Percentiles rank a stretch among this genome's conserved stretches.
These are phyloP conservation scores for Myripristis murdjan DNA, from an alignment of 2,797 vertebrate genomes.

Conservation along the genomic window DNA sequence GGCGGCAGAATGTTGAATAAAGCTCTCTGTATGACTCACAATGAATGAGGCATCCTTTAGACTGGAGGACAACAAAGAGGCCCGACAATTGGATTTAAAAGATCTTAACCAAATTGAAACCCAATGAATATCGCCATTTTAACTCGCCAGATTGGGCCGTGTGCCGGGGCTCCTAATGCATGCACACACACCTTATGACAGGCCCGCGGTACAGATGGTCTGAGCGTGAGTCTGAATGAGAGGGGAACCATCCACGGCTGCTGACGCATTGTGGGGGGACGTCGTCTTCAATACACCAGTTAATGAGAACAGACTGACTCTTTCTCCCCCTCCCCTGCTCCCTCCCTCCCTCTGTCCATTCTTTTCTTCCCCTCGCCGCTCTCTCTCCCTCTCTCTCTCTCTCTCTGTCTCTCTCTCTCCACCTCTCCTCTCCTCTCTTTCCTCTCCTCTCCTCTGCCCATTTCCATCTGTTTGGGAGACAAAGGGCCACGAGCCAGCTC, in stretches of 20 bases:
- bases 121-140: constrained; percentile 75
- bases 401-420: constrained; percentile 72
- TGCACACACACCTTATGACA: constrained; percentile 78
- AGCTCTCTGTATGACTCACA: constrained; percentile 57
- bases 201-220: constrained; percentile 85
- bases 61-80: constrained; percentile 56
- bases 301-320: constrained; percentile 91
- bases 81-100: constrained; percentile 77
- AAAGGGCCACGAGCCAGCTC: constrained; percentile 88
- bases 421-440: too few relatives aligned
- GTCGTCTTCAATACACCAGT: constrained; percentile 86
- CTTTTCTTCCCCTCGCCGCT: constrained; percentile 51
- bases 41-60: constrained; percentile 37
- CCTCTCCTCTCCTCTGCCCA: constrained; percentile 85
- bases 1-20: constrained; percentile 69
- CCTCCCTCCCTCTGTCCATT: constrained; percentile 65
- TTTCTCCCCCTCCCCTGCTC: constrained; percentile 68
- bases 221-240: constrained; percentile 86
- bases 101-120: constrained; percentile 80
- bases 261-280: constrained; percentile 84
- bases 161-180: constrained; percentile 74
- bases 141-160: constrained; percentile 77
- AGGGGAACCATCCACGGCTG: constrained; percentile 78
- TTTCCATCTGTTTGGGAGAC: constrained; percentile 90
- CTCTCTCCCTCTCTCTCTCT: constrained; percentile 37